These are phyloP conservation scores for Dermochelys coriacea DNA, from an alignment of 2,797 vertebrate species.

Conservation along the genomic window DNA sequence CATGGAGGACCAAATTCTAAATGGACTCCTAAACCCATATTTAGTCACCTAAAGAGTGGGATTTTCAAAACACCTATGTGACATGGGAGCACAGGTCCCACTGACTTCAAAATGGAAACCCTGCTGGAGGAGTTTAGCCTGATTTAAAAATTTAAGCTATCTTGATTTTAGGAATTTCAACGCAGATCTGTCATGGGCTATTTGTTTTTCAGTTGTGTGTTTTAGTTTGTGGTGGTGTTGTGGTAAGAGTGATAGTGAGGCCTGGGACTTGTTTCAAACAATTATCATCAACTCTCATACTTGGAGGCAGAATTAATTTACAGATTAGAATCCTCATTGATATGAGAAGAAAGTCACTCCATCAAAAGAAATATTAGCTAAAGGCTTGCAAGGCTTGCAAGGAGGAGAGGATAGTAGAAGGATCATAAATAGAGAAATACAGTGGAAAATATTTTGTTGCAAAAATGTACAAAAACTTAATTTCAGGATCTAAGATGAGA, in stretches of 20 bases:
- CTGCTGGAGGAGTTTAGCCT: fast-evolving
- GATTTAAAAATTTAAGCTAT: not conserved
- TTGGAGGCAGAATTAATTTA: not conserved
- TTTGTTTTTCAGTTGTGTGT: fast-evolving
- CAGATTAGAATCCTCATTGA: not conserved
- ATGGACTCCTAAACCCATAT: not conserved
- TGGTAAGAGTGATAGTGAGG: not conserved
- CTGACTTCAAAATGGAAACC: not conserved
- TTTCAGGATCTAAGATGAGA: not conserved
- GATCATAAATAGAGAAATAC: not conserved
- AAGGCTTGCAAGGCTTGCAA: no score
- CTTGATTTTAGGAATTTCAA: not conserved
- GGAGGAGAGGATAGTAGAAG: not conserved
- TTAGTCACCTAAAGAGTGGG: not conserved
- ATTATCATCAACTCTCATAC: not conserved
- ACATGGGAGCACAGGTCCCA: not conserved
- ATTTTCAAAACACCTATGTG: fast-evolving
- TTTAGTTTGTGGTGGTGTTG: not conserved
- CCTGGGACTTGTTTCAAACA: not conserved
- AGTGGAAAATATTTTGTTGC: not conserved
- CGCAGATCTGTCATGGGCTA: not conserved
- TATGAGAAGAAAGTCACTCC: not conserved
- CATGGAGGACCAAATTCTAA: not conserved
- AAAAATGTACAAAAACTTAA: not conserved
- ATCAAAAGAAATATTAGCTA: not conserved